These are phyloP conservation scores for Vireo altiloquus DNA, from an alignment of 2,113 vertebrate species.

Conservation along the genomic window DNA sequence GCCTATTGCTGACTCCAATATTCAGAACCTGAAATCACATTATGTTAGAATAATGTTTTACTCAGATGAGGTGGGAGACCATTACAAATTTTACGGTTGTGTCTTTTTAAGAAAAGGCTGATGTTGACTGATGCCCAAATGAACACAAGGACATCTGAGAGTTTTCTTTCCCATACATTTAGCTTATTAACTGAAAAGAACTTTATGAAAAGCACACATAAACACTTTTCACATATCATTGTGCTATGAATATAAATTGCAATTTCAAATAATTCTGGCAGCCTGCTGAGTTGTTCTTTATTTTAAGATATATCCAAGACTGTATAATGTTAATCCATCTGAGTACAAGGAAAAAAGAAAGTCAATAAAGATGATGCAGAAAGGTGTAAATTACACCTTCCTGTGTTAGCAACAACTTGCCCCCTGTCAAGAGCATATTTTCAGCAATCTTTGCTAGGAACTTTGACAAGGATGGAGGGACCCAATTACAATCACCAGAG, in stretches of 20 bases:
- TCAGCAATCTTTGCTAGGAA: neutral
- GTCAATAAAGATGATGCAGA: neutral
- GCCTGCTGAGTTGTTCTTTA: neutral
- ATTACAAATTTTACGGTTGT: neutral
- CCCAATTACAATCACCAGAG: neutral
- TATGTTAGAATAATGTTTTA: neutral
- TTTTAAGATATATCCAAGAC: neutral
- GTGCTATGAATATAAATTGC: neutral
- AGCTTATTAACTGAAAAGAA: neutral
- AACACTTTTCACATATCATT: neutral
- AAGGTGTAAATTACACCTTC: neutral
- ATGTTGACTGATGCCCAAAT: neutral
- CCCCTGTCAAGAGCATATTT: neutral
- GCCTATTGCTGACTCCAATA: neutral
- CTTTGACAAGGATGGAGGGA: neutral
- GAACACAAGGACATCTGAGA: neutral
- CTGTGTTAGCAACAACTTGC: neutral
- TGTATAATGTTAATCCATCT: neutral
- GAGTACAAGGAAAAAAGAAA: neutral
- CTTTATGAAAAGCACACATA: neutral
- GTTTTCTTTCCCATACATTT: neutral
- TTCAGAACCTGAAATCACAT: neutral
- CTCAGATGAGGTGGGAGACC: neutral
- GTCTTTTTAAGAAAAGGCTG: neutral
- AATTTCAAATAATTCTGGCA: neutral